A percentile compares a stretch with the other conserved stretches of the same genome.
phyloP scores from a whole-genome alignment of 2,888 invertebrate genomes.

The Drosophila leonis region DNA sequence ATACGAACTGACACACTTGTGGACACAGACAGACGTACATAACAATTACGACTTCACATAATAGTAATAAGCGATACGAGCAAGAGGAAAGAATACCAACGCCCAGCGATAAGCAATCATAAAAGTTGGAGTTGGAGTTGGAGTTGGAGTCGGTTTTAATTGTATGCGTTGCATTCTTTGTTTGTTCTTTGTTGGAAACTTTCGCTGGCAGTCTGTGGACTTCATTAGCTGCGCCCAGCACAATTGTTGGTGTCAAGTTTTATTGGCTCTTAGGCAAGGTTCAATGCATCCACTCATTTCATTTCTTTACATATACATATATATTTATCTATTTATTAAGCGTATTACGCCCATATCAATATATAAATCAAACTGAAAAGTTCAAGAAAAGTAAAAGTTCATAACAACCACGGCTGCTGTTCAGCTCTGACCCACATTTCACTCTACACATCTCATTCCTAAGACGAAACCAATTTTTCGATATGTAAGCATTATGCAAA shows the following conservation, averaged over 20 bases:
- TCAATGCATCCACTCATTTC: conserved; percentile 51
- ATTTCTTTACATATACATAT: too few species aligned
- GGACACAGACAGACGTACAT: conserved; percentile 23
- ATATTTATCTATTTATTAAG: conserved; percentile 22
- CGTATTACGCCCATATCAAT: conserved; percentile 55
- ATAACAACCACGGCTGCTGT: conserved; percentile 46
- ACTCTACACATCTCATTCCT: conserved; percentile 16
- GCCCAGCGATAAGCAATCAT: conserved; percentile 67
- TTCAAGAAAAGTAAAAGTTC: conserved; percentile 66
- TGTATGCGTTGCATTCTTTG: conserved; percentile 60
- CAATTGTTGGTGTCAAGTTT: conserved; percentile 76
- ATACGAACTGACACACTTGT: conserved; percentile 46
- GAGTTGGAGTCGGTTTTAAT: not conserved
- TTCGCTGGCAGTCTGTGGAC: conserved; percentile 66
- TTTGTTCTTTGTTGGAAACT: conserved; percentile 70
- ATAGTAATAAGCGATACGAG: conserved; percentile 51
- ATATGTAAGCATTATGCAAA: conserved; percentile 65
- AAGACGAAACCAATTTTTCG: conserved; percentile 2
- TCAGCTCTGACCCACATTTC: conserved; percentile 68
- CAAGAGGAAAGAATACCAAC: conserved; percentile 29
- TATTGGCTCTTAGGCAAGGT: conserved; percentile 62
- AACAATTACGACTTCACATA: conserved; percentile 66
- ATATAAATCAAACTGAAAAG: conserved; percentile 42
- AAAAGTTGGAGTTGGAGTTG: conserved; percentile 12
- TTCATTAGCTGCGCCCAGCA: conserved; percentile 46